Conservation (phyloP, 1,140 invertebrate species). For the Trichomalopsis sarcophagae region DNA sequence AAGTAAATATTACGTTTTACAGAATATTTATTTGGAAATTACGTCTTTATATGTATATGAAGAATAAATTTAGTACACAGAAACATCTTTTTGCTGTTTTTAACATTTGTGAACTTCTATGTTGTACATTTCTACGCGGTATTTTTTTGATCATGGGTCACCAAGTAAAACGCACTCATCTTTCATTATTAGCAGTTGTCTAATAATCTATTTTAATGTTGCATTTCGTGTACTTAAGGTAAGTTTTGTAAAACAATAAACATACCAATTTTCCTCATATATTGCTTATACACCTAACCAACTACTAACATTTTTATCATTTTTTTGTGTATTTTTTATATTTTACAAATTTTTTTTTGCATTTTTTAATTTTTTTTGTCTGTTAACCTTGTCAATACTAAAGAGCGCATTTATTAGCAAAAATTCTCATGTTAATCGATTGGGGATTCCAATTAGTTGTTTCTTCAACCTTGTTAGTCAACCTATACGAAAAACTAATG, state of each 20-base stretch:
- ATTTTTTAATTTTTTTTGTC: constrained; percentile 58
- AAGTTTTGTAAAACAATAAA: constrained; percentile 51
- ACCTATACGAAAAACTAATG: constrained; percentile 24
- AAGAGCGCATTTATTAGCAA: constrained; percentile 67
- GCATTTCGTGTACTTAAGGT: constrained; percentile 27
- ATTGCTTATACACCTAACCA: constrained; percentile 59
- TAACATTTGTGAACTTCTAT: constrained; percentile 10
- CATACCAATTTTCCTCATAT: constrained; percentile 48
- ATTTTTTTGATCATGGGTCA: not conserved
- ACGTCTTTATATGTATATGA: constrained; percentile 44
- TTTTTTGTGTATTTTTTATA: constrained; percentile 53
- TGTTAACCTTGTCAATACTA: constrained; percentile 67
- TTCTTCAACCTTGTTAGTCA: constrained; percentile 35
- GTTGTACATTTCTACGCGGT: constrained; percentile 20
- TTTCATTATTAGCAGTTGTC: constrained; percentile 23
- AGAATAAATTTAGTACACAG: constrained; percentile 64
- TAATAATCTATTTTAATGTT: constrained; percentile 38
- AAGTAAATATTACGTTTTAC: constrained; percentile 49
- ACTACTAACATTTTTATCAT: constrained; percentile 60
- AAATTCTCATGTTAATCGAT: constrained; percentile 66
- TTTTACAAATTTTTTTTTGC: constrained; percentile 58
- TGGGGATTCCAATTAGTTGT: constrained; percentile 55
- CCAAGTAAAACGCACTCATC: not conserved
- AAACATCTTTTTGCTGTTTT: constrained; percentile 55
- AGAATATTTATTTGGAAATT: constrained; percentile 67